phyloP scores from a whole-genome alignment of 2,888 invertebrate species.

The Selenia dentaria region DNA sequence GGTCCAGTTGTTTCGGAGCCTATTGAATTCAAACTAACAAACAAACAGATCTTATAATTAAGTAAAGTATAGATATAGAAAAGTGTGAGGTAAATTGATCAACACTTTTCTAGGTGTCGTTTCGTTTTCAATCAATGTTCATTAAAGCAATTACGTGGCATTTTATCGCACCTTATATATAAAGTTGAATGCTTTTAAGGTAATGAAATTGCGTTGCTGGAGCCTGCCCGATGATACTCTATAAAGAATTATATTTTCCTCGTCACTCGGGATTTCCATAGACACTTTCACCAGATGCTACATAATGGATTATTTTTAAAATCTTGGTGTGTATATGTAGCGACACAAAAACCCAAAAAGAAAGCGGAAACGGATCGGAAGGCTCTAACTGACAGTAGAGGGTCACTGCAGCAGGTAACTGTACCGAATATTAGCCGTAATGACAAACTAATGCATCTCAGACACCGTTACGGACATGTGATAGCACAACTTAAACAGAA shows the following conservation, averaged over 20 bases:
- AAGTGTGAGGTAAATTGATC: too few species aligned
- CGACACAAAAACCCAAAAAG: constrained; percentile 18
- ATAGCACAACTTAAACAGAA: background rate
- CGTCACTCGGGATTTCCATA: too few species aligned
- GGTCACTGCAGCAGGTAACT: constrained; percentile 33
- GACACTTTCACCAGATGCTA: too few species aligned
- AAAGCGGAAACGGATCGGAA: constrained; percentile 18
- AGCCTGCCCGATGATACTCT: background rate
- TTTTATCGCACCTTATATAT: constrained; percentile 3
- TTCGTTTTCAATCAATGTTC: constrained; percentile 2
- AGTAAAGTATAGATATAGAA: too few species aligned
- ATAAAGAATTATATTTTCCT: too few species aligned
- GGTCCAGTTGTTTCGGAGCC: too few species aligned
- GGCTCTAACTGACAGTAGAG: constrained; percentile 28
- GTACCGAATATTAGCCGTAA: constrained; percentile 30
- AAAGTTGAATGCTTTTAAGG: background rate
- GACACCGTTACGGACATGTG: constrained; percentile 21
- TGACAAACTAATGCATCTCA: constrained; percentile 32
- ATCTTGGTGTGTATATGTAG: background rate
- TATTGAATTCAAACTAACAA: too few species aligned
- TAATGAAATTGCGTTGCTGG: background rate
- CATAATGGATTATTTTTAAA: too few species aligned
- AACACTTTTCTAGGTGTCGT: background rate
- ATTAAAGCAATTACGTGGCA: constrained; percentile 1
- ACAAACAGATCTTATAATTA: too few species aligned